Base-by-base conservation (phyloP, 2,888 invertebrate genomes). In the Dermolepida albohirtum region DNA sequence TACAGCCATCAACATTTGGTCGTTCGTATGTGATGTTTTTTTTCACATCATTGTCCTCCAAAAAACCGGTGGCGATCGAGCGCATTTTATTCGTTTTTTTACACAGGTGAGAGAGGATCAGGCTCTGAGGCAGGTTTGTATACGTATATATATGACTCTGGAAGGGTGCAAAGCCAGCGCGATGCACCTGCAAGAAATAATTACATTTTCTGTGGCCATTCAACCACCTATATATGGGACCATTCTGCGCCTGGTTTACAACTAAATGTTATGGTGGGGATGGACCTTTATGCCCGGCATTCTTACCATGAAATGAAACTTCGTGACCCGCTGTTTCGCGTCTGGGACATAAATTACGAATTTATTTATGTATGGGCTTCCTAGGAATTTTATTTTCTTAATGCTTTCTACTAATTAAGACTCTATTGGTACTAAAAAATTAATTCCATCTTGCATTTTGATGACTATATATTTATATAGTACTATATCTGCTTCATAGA, bases 111-210 rank as follows among this genome's bases (percentile, higher is more conserved):
- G 65, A 66, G 67, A 64, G 59, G 44, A 69, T 44, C 67, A 66
- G 66, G 64, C 68, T 72, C 66, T 65, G 63, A 70, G 71, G 71
- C 73, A 73, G 73, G 71, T 73, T 73, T 71, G 43, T 70, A 52
- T 69, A 16, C 64, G 67, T 66, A 43, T 70, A 52, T 34, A 34
- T 34, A 34, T 62, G 63, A 63, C 55, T 67, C n/a, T 47, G 68
- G 72, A 72, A 73, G 71, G 71, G 73, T 72, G 72, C 71, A 70
- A 71, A 71, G 71, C 65, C 55, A 64, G 70, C 65, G 55, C 64
- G 73, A 74, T 73, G 75, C 75, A 75, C 75, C 75, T 75, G 75
- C 75, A 70, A 72, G 69, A 69, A 73, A 75, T 75, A 74, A 74
- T 74, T 75, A 75, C 71, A 62, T 72, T 71, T 68, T 70, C 68